Base-by-base conservation (phyloP, 1,140 invertebrate genomes). In the Hetaerina americana region DNA sequence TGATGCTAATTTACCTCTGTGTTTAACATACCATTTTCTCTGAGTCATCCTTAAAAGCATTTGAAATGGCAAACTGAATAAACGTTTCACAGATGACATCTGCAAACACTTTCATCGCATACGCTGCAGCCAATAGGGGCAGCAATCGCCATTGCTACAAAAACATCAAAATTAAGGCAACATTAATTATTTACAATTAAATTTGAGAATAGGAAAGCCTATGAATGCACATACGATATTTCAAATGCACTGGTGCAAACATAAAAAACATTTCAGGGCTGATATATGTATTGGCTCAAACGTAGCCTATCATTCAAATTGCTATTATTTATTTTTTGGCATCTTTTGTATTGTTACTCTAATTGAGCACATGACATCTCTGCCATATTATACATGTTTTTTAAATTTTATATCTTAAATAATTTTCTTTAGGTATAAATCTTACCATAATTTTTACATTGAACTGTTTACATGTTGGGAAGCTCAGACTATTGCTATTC, bases 91-190 rank as follows among this genome's bases (percentile, higher is more conserved):
- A 82, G 72, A 92, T 85, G 77, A 85, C 85, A 26, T 83, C 78
- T 26, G 84, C 84, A 78, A 91, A 93, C 75, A 89, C 83, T 74
- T 88, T 85, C 72, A 90, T 74, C 0, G 88, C 88, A 77, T 87
- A 92, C 0, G 87, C 82, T 2, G 87, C 87, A n/a, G 92, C 90
- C 71, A 96, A 75, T 76, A 91, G 89, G 0, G 93, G 93, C 67
- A 95, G 81, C 12, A 95, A 78, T 15, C 92, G 85, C 82, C 91
- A 92, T 90, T 94, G 92, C 87, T 88, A 77, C 66, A 83, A 81
- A 75, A 74, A 75, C 74, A 40, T 12, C n/a, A n/a, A n/a, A n/a
- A n/a, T 57, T 57, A 12, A 57, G n/a, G 10, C 40, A 57, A 10
- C 10, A 57, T 57, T 57, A 12, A 57, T n/a, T 57, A 12, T 12